phyloP scores from a whole-genome alignment of 2,888 invertebrate genomes.

The Tubiluchus corallicola region DNA sequence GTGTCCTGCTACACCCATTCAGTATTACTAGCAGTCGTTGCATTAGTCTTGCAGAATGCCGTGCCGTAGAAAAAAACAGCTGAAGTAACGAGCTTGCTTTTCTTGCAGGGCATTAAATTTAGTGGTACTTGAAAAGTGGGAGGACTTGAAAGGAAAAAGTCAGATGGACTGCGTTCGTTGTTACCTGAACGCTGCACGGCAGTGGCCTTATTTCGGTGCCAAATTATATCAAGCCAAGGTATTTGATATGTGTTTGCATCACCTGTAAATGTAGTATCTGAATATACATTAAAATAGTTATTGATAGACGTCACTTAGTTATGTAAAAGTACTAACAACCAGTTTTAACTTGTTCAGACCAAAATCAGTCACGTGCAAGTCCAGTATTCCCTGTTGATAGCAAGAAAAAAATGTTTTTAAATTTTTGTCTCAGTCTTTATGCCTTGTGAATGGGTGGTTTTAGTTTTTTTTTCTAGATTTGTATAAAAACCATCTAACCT shows the following conservation, averaged over 20 bases:
- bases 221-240: constrained; percentile 76
- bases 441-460: too few species aligned
- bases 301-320: constrained; percentile 6
- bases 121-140: constrained; percentile 73
- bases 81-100: too few species aligned
- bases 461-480: too few species aligned
- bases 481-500: too few species aligned
- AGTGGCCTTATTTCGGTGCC: constrained; percentile 89
- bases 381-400: constrained; percentile 9
- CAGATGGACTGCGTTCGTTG: constrained; percentile 77
- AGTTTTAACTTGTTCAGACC: constrained; percentile 6
- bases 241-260: too few species aligned
- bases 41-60: too few species aligned
- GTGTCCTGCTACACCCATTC: too few species aligned
- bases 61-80: too few species aligned
- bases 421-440: not conserved
- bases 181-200: constrained; percentile 79
- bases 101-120: too few species aligned
- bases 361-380: not conserved
- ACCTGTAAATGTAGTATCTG: constrained; percentile 9
- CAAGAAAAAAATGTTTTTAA: not conserved
- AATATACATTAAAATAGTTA: constrained; percentile 5
- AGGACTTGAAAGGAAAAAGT: constrained; percentile 62
- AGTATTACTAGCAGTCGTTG: too few species aligned
- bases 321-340: constrained; percentile 4